These are phyloP conservation scores for Gephyroberyx darwinii DNA, from an alignment of 2,797 vertebrate genomes.

Conservation along the genomic window DNA sequence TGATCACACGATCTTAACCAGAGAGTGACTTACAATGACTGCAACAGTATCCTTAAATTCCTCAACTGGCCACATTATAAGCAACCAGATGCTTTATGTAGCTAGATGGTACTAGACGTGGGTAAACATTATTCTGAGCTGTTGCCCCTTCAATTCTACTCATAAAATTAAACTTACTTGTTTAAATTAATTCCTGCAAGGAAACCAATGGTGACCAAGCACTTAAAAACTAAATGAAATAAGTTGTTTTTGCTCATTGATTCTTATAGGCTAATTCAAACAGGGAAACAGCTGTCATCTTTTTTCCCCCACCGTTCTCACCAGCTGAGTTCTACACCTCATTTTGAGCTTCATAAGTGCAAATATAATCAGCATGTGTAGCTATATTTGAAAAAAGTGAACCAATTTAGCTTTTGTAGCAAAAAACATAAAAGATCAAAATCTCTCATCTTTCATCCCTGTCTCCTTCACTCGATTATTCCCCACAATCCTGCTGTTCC, in stretches of 20 bases:
- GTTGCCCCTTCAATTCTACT: not conserved
- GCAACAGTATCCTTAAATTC: not conserved
- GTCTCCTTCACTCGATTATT: slow-evolving; percentile 1
- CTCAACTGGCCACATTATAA: not conserved
- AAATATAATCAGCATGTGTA: not conserved
- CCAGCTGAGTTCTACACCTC: not conserved
- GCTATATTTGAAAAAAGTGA: not conserved
- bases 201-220: not conserved
- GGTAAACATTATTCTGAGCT: not conserved
- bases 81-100: not conserved
- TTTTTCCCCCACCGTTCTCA: too few relatives aligned
- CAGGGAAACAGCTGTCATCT: too few relatives aligned
- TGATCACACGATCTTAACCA: too few relatives aligned
- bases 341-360: not conserved
- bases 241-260: too few relatives aligned
- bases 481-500: not conserved
- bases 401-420: not conserved
- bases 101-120: not conserved
- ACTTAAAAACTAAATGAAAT: not conserved
- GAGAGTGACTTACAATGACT: too few relatives aligned
- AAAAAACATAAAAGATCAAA: slow-evolving; percentile 12
- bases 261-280: too few relatives aligned
- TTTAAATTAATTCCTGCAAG: not conserved
- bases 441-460: slow-evolving; percentile 4
- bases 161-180: too few relatives aligned